These are phyloP conservation scores for Sebastes trivittatus DNA, from an alignment of 2,797 vertebrate species.

Conservation along the genomic window DNA sequence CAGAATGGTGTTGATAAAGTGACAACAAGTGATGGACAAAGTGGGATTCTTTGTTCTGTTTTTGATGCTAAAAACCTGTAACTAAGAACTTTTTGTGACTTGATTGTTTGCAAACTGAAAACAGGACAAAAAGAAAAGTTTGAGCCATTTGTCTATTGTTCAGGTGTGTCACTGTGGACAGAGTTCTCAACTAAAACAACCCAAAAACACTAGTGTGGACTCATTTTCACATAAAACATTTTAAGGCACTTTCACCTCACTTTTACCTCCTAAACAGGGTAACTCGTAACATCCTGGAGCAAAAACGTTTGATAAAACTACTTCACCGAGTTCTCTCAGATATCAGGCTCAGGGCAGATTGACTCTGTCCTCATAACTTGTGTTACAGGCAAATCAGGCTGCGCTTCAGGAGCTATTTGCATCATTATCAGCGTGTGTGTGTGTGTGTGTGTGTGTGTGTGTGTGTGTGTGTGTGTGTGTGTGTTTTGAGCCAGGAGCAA, in stretches of 20 bases:
- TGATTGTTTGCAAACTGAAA: neutral
- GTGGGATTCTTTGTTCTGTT: too few species aligned
- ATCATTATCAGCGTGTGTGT: neutral
- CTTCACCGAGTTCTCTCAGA: neutral
- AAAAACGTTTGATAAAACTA: neutral
- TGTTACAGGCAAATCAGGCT: slow-evolving; percentile 14
- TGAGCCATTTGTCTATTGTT: neutral
- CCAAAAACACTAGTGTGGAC: neutral
- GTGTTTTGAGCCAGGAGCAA: neutral
- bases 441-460: neutral
- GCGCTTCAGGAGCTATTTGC: neutral
- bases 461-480: neutral
- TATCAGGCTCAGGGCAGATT: neutral
- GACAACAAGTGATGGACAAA: too few species aligned
- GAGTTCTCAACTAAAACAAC: neutral
- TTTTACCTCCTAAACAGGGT: neutral
- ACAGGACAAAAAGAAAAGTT: neutral
- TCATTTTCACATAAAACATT: neutral
- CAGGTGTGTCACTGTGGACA: neutral
- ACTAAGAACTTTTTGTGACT: neutral
- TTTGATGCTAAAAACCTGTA: too few species aligned
- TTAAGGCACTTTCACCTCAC: neutral
- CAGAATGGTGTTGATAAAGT: neutral
- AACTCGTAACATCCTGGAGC: neutral
- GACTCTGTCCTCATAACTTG: neutral